Evolutionary conservation across 2,113 vertebrate species (phyloP).

Genomic region (Urocitellus parryii): DNA sequence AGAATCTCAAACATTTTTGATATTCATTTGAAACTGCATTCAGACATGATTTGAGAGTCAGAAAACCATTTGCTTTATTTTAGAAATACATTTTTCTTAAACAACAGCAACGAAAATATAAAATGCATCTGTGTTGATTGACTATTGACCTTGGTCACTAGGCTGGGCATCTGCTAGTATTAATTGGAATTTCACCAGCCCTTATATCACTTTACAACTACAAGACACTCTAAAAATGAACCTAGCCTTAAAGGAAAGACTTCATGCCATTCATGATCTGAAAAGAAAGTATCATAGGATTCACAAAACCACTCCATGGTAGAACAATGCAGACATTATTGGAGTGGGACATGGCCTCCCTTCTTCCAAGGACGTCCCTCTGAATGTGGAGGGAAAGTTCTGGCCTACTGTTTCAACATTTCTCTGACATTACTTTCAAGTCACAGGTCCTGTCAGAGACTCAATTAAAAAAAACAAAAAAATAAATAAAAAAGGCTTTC

Average conservation of each 20-base stretch:
- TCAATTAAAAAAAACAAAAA: neutral
- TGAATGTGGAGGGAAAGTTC: neutral
- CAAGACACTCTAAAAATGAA: neutral
- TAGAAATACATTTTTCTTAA: neutral
- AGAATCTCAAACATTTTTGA: neutral
- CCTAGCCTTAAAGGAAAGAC: neutral
- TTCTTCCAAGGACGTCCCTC: neutral
- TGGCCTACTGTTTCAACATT: neutral
- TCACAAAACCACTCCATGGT: neutral
- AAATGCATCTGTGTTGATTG: neutral
- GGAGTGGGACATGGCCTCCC: neutral
- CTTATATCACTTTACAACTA: neutral
- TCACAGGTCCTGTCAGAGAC: neutral
- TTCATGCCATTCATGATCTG: neutral
- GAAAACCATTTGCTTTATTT: neutral
- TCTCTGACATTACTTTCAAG: neutral
- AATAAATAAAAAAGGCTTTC: neutral
- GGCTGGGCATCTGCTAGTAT: neutral
- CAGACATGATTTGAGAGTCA: neutral
- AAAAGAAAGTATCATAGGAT: neutral
- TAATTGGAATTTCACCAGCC: neutral
- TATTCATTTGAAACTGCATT: neutral
- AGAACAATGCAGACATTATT: neutral
- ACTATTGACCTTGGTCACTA: neutral
- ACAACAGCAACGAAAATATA: neutral